Evolutionary conservation across 2,888 invertebrate species (phyloP).

Genomic region (Tiphia femorata): DNA sequence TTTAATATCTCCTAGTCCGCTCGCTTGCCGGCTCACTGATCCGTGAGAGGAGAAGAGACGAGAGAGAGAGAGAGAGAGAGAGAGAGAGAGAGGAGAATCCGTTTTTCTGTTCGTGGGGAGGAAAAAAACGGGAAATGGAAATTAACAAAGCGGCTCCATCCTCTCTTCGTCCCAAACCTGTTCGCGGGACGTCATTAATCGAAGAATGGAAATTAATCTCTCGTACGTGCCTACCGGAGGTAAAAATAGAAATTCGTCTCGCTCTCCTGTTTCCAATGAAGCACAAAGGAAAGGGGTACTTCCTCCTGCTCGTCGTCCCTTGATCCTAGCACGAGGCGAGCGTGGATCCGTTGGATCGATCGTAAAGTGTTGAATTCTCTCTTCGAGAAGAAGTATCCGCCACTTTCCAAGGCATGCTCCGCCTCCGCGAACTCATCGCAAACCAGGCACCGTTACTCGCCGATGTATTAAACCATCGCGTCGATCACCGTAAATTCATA

Average conservation of each 20-base stretch:
- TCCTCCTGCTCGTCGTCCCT: no score
- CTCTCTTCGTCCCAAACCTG: no score
- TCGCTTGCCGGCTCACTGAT: conserved; percentile 48
- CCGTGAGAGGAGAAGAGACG: conserved; percentile 21
- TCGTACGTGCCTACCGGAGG: background rate
- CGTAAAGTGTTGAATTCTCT: no score
- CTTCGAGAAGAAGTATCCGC: no score
- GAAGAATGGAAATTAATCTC: conserved; percentile 33
- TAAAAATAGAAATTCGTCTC: no score
- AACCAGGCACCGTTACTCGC: background rate
- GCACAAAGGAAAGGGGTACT: no score
- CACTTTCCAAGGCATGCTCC: conserved; percentile 1
- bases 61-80: conserved; percentile 4
- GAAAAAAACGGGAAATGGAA: no score
- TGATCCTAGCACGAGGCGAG: no score
- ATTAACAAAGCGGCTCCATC: no score
- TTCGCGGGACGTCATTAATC: conserved; percentile 34
- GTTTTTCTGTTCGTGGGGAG: conserved; percentile 1
- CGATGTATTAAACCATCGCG: conserved; percentile 25
- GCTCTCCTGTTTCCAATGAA: no score
- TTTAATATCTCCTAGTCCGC: conserved; percentile 50
- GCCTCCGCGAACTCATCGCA: background rate
- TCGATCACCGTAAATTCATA: conserved; percentile 42
- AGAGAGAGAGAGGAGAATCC: background rate
- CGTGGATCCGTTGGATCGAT: no score